Conservation (phyloP, 2,888 invertebrate genomes). For the Drosophila vallismaia region DNA sequence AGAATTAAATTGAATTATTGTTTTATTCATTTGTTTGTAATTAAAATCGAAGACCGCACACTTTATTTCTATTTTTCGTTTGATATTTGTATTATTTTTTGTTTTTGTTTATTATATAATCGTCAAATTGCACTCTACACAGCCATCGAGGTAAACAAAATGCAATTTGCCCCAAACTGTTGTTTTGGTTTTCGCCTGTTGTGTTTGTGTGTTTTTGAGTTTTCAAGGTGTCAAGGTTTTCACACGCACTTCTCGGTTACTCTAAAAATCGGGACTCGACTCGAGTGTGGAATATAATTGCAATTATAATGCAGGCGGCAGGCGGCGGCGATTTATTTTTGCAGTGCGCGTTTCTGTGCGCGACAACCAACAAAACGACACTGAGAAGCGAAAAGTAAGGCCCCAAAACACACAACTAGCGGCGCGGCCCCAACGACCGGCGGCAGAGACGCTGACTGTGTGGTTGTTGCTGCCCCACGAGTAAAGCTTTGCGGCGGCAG, state of each 20-base stretch:
- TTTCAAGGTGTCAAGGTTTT: conserved; percentile 2
- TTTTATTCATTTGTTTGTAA: conserved; percentile 53
- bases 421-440: conserved; percentile 32
- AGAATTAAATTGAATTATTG: conserved; percentile 35
- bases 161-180: conserved; percentile 37
- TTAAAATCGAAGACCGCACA: conserved; percentile 74
- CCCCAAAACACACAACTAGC: conserved; percentile 56
- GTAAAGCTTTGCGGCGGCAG: conserved; percentile 65
- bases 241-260: conserved; percentile 38
- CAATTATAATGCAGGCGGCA: conserved; percentile 43
- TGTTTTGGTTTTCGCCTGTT: conserved; percentile 17
- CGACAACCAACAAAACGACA: conserved; percentile 84
- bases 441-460: conserved; percentile 52
- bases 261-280: conserved; percentile 30
- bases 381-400: conserved; percentile 63
- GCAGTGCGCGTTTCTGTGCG: conserved; percentile 78
- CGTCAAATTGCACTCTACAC: conserved; percentile 72
- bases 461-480: conserved; percentile 50
- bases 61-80: conserved; percentile 31
- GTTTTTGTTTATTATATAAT: conserved; percentile 61
- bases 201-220: conserved; percentile 5
- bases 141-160: conserved; percentile 64
- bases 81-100: conserved; percentile 15
- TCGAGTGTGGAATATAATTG: conserved; percentile 27
- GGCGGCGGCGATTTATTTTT: conserved; percentile 44